These are phyloP conservation scores for Patiria pectinifera DNA, from an alignment of 53 echinoderm and acorn worm genomes.

Conservation along the genomic window DNA sequence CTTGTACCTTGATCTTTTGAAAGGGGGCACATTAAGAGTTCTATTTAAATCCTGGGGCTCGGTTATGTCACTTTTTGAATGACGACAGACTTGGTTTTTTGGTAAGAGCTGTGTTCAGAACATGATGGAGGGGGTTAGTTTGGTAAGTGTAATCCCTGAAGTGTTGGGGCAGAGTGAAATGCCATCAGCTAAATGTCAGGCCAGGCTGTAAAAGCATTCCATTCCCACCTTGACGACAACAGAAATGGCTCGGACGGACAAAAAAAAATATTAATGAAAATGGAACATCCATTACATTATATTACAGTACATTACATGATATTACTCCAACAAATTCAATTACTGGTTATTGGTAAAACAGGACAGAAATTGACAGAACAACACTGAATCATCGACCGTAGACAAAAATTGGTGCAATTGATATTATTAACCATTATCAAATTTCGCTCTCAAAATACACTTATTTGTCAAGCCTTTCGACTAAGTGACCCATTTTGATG, in stretches of 20 bases:
- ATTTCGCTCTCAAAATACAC: no score
- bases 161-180: neutral
- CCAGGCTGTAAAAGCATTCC: neutral
- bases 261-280: neutral
- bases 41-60: neutral
- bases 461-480: no score
- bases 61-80: neutral
- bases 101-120: neutral
- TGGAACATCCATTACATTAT: neutral
- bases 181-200: neutral
- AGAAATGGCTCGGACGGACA: neutral
- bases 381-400: no score
- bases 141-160: neutral
- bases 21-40: slow-evolving; percentile 8
- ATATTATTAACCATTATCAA: no score
- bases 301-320: neutral
- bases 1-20: slow-evolving; percentile 43
- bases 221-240: neutral
- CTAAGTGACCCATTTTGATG: no score
- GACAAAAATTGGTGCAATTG: no score
- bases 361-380: no score
- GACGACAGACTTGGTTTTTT: neutral
- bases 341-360: no score
- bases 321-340: no score
- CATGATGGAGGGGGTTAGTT: slow-evolving; percentile 4